Percentiles rank a stretch among this genome's conserved stretches.
Evolutionary conservation across 1,140 invertebrate species (phyloP).

Genomic region (Drosophila kurseongensis): DNA sequence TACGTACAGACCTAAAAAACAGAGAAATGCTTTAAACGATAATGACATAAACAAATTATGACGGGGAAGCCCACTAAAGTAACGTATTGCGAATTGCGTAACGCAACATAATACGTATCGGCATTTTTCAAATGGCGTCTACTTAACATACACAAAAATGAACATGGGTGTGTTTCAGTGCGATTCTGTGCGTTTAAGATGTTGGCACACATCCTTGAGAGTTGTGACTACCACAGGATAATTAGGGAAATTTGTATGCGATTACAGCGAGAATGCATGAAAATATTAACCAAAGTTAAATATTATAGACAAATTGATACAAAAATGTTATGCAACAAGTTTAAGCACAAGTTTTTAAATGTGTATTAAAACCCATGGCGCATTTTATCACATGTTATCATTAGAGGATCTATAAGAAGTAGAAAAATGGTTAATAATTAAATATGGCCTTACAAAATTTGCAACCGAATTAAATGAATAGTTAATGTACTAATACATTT

Average conservation of each 20-base stretch:
- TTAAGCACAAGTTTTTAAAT: background rate
- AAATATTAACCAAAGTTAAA: background rate
- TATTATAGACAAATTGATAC: background rate
- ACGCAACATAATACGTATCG: slow-evolving; percentile 71
- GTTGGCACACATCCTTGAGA: slow-evolving; percentile 14
- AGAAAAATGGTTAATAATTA: background rate
- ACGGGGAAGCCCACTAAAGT: slow-evolving; percentile 71
- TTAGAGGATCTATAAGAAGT: background rate
- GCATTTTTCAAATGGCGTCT: slow-evolving; percentile 76
- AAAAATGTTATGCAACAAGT: too few species aligned
- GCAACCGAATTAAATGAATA: background rate
- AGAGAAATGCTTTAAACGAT: slow-evolving; percentile 63
- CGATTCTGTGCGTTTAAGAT: slow-evolving; percentile 22
- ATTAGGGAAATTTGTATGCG: background rate
- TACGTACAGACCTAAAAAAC: slow-evolving; percentile 59
- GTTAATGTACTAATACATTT: too few species aligned
- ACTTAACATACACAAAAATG: slow-evolving; percentile 44
- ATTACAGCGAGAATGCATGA: background rate
- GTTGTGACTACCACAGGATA: slow-evolving; percentile 16
- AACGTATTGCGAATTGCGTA: slow-evolving; percentile 38
- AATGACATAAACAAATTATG: slow-evolving; percentile 35
- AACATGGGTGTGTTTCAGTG: slow-evolving; percentile 36
- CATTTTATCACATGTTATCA: slow-evolving; percentile 18
- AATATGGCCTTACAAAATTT: background rate
- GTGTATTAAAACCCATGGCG: too few species aligned